phyloP scores from a whole-genome alignment of 2,113 vertebrate species.

The Sylvilagus bachmani region DNA sequence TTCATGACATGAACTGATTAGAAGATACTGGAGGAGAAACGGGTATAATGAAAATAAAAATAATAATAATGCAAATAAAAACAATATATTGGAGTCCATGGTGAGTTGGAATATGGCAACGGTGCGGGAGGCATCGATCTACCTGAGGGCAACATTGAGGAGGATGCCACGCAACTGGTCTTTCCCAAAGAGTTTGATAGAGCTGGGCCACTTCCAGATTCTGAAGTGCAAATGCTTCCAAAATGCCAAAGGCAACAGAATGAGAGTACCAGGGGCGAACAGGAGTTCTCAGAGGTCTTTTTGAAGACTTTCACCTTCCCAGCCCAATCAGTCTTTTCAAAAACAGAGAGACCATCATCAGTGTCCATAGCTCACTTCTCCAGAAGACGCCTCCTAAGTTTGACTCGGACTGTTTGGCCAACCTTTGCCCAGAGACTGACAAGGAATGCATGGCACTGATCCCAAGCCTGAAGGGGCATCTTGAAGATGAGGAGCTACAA shows the following conservation, averaged over 20 bases:
- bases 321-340: constrained; percentile 97
- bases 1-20: not conserved
- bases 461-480: constrained; percentile 95
- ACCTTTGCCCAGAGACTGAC: too few species aligned
- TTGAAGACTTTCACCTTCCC: constrained; percentile 99
- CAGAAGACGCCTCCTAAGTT: too few species aligned
- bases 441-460: too few species aligned
- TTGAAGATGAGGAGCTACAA: constrained; percentile 98
- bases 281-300: constrained; percentile 98
- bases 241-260: constrained; percentile 99
- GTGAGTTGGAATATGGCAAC: too few species aligned
- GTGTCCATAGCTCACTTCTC: constrained; percentile 91
- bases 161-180: not conserved
- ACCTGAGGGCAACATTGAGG: too few species aligned
- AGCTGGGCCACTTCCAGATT: constrained; percentile 97
- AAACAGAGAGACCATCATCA: constrained; percentile 98
- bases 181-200: constrained; percentile 94
- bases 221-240: constrained; percentile 98
- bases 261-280: constrained; percentile 98
- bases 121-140: too few species aligned
- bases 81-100: not conserved
- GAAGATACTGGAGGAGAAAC: not conserved
- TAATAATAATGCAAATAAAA: not conserved
- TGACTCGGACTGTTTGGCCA: too few species aligned
- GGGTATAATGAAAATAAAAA: not conserved